Evolutionary conservation across 2,888 invertebrate species (phyloP), one percentile per base, ranked within the genome.

Genomic region (Melanostoma mellinum): DNA sequence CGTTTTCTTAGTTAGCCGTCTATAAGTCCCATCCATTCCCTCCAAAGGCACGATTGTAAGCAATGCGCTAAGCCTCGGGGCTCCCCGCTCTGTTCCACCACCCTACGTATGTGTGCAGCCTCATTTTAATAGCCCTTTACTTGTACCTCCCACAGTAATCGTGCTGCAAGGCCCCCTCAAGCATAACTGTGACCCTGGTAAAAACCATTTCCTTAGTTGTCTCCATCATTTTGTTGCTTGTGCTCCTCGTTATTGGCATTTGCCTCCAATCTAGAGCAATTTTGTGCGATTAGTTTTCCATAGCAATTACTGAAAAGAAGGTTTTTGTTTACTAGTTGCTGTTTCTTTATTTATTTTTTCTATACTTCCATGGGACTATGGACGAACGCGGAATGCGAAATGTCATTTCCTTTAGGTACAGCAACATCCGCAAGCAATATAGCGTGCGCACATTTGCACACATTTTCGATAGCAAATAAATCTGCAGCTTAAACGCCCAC

Each of bases 231-330:
- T 63, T 9, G 67, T 42, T 67, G 67, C 58, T 48, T 40, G 20
- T 68, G 48, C 35, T 68, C 33, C 50, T 82, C 68, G 82, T 82
- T 82, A 82, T 74, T 82, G 82, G 79, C 71, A 71, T 84, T 79
- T 79, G 74, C 79, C 79, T 84, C 61, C 84, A 84, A 84, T 84
- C 79, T 84, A 65, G 84, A 79, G 84, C 84, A 84, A 84, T 84
- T 84, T 84, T 79, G 79, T 79, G 65, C 79, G 84, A 84, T 84
- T 84, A 84, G 84, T 84, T 84, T 84, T 79, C 84, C 84, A 84
- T 84, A 84, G 79, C 84, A 84, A 84, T 84, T 84, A 79, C 78
- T 36, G 58, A n/a, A 67, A 82, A 65, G 32, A 65, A 53, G 40
- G 9, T 40, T 52, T 46, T 58, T 60, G 36, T 46, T 56, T 35